phyloP scores from a whole-genome alignment of 2,797 vertebrate species.

The Chelmon rostratus region DNA sequence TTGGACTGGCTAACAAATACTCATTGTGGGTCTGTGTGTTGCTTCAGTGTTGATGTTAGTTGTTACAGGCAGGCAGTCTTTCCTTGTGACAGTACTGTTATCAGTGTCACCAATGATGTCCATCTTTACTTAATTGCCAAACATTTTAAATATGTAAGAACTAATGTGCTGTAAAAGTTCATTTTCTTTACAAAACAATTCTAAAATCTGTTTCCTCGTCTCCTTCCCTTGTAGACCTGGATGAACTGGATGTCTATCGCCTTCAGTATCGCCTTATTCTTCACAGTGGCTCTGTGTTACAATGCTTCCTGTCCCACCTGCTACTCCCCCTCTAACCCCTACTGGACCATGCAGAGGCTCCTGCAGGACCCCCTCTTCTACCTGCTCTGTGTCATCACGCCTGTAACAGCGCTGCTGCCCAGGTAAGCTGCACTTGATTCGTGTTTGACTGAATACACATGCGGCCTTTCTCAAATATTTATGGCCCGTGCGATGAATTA shows the following conservation, averaged over 20 bases:
- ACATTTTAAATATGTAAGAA: not conserved
- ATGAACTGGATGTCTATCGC: slow-evolving; percentile 93
- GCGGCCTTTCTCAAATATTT: slow-evolving; percentile 14
- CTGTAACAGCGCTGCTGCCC: slow-evolving; percentile 91
- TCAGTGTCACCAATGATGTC: not conserved
- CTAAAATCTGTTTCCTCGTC: not conserved
- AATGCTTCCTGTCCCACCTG: slow-evolving; percentile 94
- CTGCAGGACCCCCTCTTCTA: slow-evolving; percentile 94
- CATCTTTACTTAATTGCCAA: not conserved
- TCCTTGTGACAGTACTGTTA: not conserved
- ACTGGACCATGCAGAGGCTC: slow-evolving; percentile 95
- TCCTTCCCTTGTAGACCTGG: slow-evolving; percentile 89
- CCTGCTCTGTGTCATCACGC: slow-evolving; percentile 91
- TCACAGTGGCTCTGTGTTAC: slow-evolving; percentile 93
- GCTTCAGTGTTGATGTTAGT: too few species aligned
- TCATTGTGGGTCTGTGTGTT: too few species aligned
- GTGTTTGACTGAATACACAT: not conserved
- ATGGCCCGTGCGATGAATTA: not conserved
- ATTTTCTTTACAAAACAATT: not conserved
- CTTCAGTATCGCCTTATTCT: slow-evolving; percentile 93
- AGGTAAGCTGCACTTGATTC: slow-evolving; percentile 81
- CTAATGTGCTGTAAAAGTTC: not conserved
- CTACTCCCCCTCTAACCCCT: slow-evolving; percentile 95
- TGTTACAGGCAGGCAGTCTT: not conserved
- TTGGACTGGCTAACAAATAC: too few species aligned